Base-by-base conservation (phyloP, 64 coral and sea anemone species). In the Montipora capricornis region DNA sequence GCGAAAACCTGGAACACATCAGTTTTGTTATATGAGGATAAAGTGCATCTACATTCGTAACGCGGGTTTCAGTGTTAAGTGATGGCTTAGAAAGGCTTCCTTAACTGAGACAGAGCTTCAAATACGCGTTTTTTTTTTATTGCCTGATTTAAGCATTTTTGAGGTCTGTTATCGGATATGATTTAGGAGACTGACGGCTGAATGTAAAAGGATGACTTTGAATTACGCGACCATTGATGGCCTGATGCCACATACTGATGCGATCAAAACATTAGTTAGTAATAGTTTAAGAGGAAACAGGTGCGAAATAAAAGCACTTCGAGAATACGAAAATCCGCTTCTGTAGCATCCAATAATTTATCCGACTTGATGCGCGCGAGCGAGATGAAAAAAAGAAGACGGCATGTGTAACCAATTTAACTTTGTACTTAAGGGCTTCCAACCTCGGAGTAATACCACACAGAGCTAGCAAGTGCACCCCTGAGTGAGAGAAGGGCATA, bases 321-420 rank as follows among this genome's bases (percentile, higher is more conserved):
- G 14, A 86, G 66, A 86, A 85, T 71, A 85, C 47, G 66, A 48
- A 69, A 70, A 69, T 84, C 16, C 62, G 81, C 62, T 84, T 64
- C 14, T 15, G 22, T 66, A 45, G 44, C 20, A 16, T 14, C 52
- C 61, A 69, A 57, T 48, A 68, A 22, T 49, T 84, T 68, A 84
- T 17, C 81, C 61, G 64, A 85, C 82, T 19, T 86, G 17, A 50
- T 86, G 66, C 47, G 53, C 11, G 3, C 6, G 53, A 6, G 53
- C 6, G 82, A 86, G 37, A 68, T 37, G 45, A 59, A 86, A 64
- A 66, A 71, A 60, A 71, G 16, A 47, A 16, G 4, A 60, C 10
- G 22, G 45, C 64, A 86, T 73, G 44, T 86, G 82, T 26, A 48
- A 49, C 45, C 15, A 86, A 73, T 86, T 86, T 49, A 19, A 45